Evolutionary conservation across 2,113 vertebrate genomes (phyloP), one percentile per base, ranked within the genome.

Genomic region (Elachura formosa): DNA sequence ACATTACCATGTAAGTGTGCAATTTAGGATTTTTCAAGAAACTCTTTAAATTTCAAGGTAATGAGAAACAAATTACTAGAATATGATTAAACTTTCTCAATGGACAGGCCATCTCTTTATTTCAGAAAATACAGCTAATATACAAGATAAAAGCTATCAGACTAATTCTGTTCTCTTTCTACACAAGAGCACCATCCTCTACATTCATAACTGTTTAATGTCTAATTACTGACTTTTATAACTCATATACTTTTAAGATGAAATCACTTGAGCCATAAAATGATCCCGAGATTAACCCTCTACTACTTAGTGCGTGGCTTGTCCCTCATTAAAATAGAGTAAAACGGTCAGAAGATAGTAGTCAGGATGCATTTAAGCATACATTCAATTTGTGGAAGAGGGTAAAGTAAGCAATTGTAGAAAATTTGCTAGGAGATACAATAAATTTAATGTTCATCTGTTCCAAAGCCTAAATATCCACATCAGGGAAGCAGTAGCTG

Each of bases 241-340:
- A 75, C 45, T 83, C 25, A 8, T 40, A 58, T 64, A 40, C 49
- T 94, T 94, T 76, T 51, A 85, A 59, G 23, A 87, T 73, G 41
- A 96, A 75, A 86, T 87, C 84, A 89, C 16, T 72, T 62, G 31
- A 95, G 31, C 43, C 40, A 31, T 87, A 79, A 87, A 89, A 89
- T 45, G 17, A 8, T 74, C 23, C 58, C 94, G 69, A 95, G 33
- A 87, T 66, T 79, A 85, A 85, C 21, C 21, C 51, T 80, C 54
- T 85, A 58, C n/a, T 56, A 67, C 40, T 75, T 48, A 40, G 22
- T 25, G 40, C 40, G 46, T 38, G 78, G 29, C 16, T 86, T 84
- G 41, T 84, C 23, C 36, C 46, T 77, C 3, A 3, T 69, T 85
- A 88, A 84, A 89, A 54, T 49, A 66, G 25, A 41, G 33, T 73